Evolutionary conservation across 2,888 invertebrate species (phyloP), one percentile per base, ranked within the genome.

Genomic region (Ceramica pisi): DNA sequence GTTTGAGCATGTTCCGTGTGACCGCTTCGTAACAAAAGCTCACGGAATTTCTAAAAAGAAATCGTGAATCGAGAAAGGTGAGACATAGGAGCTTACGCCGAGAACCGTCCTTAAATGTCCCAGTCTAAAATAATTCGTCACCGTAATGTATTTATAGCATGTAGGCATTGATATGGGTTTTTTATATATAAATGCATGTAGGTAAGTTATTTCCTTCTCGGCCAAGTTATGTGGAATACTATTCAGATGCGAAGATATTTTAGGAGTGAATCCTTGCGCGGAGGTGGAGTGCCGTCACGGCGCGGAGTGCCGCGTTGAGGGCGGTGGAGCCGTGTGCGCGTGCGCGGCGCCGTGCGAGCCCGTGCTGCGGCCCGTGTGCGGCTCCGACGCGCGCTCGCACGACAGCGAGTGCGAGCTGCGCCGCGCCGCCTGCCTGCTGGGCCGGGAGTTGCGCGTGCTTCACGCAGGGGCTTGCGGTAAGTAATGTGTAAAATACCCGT

Each of bases 241-340:
- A 50, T 62, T 16, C 0, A 60, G 4, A 1, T 14, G 23, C 23
- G 14, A 51, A 23, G 19, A 23, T 41, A 2, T 2, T 23, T 68
- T 92, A 98, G 98, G 98, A 64, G 97, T 97, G 75, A 98, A 99
- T 92, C 98, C 99, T 2, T 99, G 99, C 91, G 97, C 97, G 83
- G 97, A 97, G 77, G 97, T 98, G 62, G 97, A 97, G 84, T 99
- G 99, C 92, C 97, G 97, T 48, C 96, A 97, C 80, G 98, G 98
- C 35, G 98, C 98, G 86, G 98, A 98, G 91, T 99, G 99, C 91
- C 97, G 97, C 67, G 98, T 99, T 87, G 97, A 98, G 94, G 95
- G 95, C 19, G 92, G 92, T 75, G 98, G 98, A 0, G 98, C 98
- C 0, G 97, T 97, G 80, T 99, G 99, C 92, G 97, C 97, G 75